Conservation (phyloP, 2,888 invertebrate species). For the Lithosia quadra region DNA sequence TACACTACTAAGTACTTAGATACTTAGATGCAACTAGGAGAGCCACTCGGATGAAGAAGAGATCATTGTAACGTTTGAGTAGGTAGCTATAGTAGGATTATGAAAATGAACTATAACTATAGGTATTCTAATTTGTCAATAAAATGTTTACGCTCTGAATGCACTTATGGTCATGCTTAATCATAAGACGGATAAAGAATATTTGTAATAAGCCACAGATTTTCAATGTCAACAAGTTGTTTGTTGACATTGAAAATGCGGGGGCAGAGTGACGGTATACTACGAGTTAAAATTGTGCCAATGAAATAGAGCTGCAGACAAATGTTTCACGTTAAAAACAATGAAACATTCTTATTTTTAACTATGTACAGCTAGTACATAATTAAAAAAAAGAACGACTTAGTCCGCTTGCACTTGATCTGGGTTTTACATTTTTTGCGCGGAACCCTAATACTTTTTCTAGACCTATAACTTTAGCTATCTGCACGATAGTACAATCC, state of each 20-base stretch:
- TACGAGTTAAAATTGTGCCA: slow-evolving; percentile 27
- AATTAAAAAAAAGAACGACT: too few species aligned
- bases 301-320: slow-evolving; percentile 27
- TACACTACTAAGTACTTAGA: too few species aligned
- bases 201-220: background rate
- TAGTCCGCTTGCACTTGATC: too few species aligned
- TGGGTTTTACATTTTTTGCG: too few species aligned
- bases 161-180: background rate
- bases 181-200: background rate
- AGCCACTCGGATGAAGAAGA: background rate
- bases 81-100: background rate
- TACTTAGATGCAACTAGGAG: too few species aligned
- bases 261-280: slow-evolving; percentile 9
- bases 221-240: background rate
- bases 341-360: slow-evolving; percentile 36
- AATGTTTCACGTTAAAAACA: slow-evolving; percentile 32
- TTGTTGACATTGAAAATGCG: slow-evolving; percentile 13
- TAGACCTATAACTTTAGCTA: too few species aligned
- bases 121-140: background rate
- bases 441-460: too few species aligned
- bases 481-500: too few species aligned
- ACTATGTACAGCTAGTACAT: too few species aligned
- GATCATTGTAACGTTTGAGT: background rate
- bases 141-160: background rate
- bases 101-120: background rate